A percentile compares a stretch with the other conserved stretches of the same genome.
phyloP scores from a whole-genome alignment of 2,113 vertebrate genomes.

The Cryptomyrus ogoouensis region DNA sequence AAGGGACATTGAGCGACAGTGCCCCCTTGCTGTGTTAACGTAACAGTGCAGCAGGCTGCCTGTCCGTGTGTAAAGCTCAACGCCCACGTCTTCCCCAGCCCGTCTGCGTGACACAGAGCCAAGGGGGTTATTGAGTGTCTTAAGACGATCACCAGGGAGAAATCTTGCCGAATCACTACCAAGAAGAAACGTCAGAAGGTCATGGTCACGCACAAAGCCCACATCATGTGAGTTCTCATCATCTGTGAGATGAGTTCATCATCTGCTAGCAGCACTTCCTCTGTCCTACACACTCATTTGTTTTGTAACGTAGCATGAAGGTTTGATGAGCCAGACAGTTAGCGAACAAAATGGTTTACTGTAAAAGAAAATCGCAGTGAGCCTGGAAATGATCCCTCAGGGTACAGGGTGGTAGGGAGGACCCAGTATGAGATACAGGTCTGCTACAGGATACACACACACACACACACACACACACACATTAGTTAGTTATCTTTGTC shows the following conservation, averaged over 20 bases:
- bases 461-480: not conserved
- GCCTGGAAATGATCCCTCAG: not conserved
- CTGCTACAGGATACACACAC: not conserved
- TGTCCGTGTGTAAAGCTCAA: not conserved
- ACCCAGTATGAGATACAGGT: not conserved
- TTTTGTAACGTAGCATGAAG: not conserved
- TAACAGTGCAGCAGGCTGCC: not conserved
- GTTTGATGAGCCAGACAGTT: not conserved
- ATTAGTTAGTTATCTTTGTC: not conserved
- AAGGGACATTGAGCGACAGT: not conserved
- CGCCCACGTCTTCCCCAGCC: not conserved
- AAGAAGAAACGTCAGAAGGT: slow-evolving; percentile 86
- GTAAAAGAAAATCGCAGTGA: not conserved
- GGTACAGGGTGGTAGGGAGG: not conserved
- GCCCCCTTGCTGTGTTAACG: not conserved
- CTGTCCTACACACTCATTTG: not conserved
- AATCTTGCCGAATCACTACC: slow-evolving; percentile 89
- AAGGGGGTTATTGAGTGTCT: slow-evolving; percentile 85
- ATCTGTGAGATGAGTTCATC: slow-evolving; percentile 48
- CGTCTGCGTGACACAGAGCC: slow-evolving; percentile 61
- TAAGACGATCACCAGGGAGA: slow-evolving; percentile 92
- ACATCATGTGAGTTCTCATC: slow-evolving; percentile 80
- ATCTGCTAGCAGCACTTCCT: slow-evolving; percentile 55
- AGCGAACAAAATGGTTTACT: not conserved
- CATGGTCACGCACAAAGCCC: slow-evolving; percentile 92